Conservation (phyloP, 1,140 invertebrate genomes). For the Hycleus cichorii region DNA sequence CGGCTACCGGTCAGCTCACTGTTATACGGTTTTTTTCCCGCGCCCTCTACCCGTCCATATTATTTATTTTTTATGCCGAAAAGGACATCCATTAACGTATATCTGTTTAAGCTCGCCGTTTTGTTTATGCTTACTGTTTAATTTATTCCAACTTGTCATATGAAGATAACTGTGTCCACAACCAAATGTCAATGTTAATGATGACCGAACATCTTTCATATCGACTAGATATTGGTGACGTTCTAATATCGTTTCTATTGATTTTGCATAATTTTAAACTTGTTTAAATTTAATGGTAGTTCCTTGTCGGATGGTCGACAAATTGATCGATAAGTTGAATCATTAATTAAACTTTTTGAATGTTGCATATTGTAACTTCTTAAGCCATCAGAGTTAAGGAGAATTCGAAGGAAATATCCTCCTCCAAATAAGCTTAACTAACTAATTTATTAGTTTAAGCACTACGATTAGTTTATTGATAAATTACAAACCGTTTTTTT, state of each 20-base stretch:
- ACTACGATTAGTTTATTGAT: no score
- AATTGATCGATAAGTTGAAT: neutral
- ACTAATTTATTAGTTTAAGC: no score
- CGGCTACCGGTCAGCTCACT: constrained; percentile 19
- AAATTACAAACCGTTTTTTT: no score
- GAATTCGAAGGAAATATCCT: neutral
- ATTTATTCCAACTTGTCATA: constrained; percentile 26
- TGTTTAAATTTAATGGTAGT: no score
- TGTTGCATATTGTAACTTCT: neutral
- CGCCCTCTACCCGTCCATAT: neutral
- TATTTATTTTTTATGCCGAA: neutral
- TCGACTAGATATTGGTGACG: no score
- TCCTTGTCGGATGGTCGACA: neutral
- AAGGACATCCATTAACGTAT: constrained; percentile 22
- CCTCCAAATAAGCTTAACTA: neutral
- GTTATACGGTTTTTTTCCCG: neutral
- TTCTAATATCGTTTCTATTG: no score
- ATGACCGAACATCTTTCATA: constrained; percentile 9
- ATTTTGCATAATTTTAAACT: no score
- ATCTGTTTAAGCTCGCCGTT: constrained; percentile 25
- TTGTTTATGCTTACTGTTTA: constrained; percentile 29
- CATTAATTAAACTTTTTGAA: neutral
- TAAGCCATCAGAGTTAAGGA: neutral
- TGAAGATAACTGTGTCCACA: constrained; percentile 17
- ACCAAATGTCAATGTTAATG: constrained; percentile 14